Base-by-base conservation (phyloP, 1,140 invertebrate genomes). In the Asbolus verrucosus region DNA sequence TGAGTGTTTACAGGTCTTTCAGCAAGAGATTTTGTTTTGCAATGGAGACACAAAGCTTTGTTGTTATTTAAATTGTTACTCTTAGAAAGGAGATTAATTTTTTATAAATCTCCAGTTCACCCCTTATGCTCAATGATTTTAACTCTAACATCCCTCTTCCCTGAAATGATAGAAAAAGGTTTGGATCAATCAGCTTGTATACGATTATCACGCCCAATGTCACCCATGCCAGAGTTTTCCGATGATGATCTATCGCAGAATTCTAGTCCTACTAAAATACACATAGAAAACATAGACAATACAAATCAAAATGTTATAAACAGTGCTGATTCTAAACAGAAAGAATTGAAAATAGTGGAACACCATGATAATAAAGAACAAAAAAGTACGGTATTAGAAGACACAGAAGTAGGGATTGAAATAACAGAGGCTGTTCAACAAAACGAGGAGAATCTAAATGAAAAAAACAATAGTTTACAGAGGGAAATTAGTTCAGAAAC, bases 61-160 rank as follows among this genome's bases (percentile, higher is more conserved):
- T 84, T 97, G 43, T 82, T 99, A 6, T 98, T 99, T 79, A 99
- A 99, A 84, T 82, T 99, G 19, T 80, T 99, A 15, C 82, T 98
- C 31, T 84, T 99, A 41, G 95, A 98, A 81, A 91, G 91, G 77
- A 92, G 91, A 80, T 91, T 98, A 41, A 87, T 99, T 62, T 95
- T 98, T 79, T 96, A 94, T 83, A 93, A 95, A 66, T 92, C 95
- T 9, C 96, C 97, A 1, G 97, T 98, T 1, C 91, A 95, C 67
- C 89, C 91, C 16, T 84, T 99, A 43, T 97, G 95, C 77, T 89
- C 91, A 14, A 88, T 92, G 1, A 89, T 99, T 73, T 82, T 99
- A 9, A 92, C 95, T 9, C 84, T 99, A 36, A 83, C 97, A 6
- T 98, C 97, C 6, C 81, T 99, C 16, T 90, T 95, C 84, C 97